phyloP scores from a whole-genome alignment of 1,140 invertebrate species.

The Rhyzopertha dominica region DNA sequence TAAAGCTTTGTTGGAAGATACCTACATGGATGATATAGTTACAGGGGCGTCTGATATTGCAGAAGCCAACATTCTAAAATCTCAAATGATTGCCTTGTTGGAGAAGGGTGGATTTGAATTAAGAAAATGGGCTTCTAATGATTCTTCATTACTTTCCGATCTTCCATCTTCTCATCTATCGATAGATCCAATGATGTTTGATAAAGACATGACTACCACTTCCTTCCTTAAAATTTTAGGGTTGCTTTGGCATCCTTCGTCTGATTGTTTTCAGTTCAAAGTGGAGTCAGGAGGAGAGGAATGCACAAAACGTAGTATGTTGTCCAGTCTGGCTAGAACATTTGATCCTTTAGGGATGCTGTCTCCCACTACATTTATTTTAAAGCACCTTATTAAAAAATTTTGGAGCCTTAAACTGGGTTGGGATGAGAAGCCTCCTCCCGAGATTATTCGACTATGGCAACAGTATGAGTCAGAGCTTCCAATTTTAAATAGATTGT shows the following conservation, averaged over 20 bases:
- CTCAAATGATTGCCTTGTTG: neutral
- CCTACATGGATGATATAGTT: conserved; percentile 1
- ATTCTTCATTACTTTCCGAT: neutral
- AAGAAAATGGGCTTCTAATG: conserved; percentile 2
- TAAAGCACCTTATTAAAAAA: neutral
- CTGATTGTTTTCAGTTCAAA: neutral
- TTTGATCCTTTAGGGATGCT: neutral
- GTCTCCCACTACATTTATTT: neutral
- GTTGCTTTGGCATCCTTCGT: conserved; percentile 1
- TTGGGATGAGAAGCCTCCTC: conserved; percentile 2
- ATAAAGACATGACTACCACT: neutral
- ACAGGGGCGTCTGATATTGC: neutral
- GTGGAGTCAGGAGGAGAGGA: neutral
- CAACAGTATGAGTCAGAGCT: neutral
- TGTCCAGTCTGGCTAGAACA: neutral
- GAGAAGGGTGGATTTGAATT: neutral
- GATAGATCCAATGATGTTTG: neutral
- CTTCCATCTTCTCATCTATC: conserved; percentile 3
- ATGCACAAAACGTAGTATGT: conserved; percentile 4
- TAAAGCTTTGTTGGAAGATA: neutral
- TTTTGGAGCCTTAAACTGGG: neutral
- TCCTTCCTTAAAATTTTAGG: conserved; percentile 3
- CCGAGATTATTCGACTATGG: conserved; percentile 1
- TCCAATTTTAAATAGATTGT: too few relatives aligned
- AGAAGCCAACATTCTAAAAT: neutral